Evolutionary conservation across 2,888 invertebrate genomes (phyloP).

Genomic region (Andrena bucephala): DNA sequence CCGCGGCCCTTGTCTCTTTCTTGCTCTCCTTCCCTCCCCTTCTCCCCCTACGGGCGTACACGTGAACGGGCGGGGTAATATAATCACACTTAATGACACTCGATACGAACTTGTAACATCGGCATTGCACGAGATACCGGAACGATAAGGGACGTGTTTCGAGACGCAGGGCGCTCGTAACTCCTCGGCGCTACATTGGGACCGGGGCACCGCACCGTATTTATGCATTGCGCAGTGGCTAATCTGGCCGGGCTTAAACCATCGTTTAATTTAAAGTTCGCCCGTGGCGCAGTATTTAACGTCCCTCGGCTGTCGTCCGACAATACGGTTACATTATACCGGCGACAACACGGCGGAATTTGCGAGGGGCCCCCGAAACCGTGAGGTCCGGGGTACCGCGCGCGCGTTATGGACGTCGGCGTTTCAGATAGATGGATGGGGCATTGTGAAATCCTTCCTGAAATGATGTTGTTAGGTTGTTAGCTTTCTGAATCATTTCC

Average conservation of each 20-base stretch:
- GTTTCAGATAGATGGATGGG: no score
- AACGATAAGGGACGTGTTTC: slow-evolving; percentile 74
- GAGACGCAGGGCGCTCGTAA: slow-evolving; percentile 65
- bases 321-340: slow-evolving; percentile 9
- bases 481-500: no score
- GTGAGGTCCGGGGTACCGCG: no score
- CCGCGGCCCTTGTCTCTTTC: slow-evolving; percentile 31
- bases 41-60: slow-evolving; percentile 61
- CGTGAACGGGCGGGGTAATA: slow-evolving; percentile 76
- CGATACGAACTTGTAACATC: slow-evolving; percentile 80
- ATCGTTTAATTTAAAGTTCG: slow-evolving; percentile 57
- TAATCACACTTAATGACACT: slow-evolving; percentile 82
- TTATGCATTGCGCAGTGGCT: slow-evolving; percentile 64
- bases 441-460: no score
- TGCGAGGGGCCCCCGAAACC: not conserved
- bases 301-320: slow-evolving; percentile 30
- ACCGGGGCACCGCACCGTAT: slow-evolving; percentile 31
- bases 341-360: slow-evolving; percentile 12
- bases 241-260: slow-evolving; percentile 59
- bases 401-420: no score
- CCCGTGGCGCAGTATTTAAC: slow-evolving; percentile 48
- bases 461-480: no score
- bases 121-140: slow-evolving; percentile 77
- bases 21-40: slow-evolving; percentile 14
- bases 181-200: slow-evolving; percentile 61